Evolutionary conservation across 2,797 vertebrate species (phyloP).

Genomic region (Malurus leucopterus): DNA sequence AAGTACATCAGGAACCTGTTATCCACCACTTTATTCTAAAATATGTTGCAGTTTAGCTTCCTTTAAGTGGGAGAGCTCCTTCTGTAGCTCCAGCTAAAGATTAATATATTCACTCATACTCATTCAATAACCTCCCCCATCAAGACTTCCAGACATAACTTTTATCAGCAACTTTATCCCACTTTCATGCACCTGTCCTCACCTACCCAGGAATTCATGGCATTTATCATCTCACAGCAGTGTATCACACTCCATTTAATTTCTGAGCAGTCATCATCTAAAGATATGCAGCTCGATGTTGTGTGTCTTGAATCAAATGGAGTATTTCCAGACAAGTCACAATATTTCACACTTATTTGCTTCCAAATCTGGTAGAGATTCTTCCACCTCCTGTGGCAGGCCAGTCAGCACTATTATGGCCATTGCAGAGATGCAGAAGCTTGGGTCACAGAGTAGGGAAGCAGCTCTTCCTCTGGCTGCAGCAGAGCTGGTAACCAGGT

Average conservation of each 20-base stretch:
- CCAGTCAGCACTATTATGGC: neutral
- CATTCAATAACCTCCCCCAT: neutral
- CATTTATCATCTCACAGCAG: constrained; percentile 6
- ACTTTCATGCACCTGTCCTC: neutral
- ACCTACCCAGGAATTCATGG: neutral
- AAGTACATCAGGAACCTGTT: neutral
- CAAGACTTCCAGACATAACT: neutral
- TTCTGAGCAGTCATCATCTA: constrained; percentile 18
- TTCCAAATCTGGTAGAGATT: neutral
- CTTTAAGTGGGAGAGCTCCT: neutral
- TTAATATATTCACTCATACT: neutral
- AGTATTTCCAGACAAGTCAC: neutral
- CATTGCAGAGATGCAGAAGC: neutral
- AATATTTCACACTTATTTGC: neutral
- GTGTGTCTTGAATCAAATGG: neutral
- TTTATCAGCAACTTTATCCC: neutral
- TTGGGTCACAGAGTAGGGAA: neutral
- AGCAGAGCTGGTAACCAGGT: neutral
- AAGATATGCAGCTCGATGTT: neutral
- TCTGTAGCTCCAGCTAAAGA: neutral
- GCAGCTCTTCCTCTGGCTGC: neutral
- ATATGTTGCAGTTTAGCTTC: neutral
- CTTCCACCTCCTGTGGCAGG: neutral
- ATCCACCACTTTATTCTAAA: neutral
- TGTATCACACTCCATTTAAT: constrained; percentile 26